Evolutionary conservation across 1,140 invertebrate species (phyloP).

Genomic region (Thaumetopoea pityocampa): DNA sequence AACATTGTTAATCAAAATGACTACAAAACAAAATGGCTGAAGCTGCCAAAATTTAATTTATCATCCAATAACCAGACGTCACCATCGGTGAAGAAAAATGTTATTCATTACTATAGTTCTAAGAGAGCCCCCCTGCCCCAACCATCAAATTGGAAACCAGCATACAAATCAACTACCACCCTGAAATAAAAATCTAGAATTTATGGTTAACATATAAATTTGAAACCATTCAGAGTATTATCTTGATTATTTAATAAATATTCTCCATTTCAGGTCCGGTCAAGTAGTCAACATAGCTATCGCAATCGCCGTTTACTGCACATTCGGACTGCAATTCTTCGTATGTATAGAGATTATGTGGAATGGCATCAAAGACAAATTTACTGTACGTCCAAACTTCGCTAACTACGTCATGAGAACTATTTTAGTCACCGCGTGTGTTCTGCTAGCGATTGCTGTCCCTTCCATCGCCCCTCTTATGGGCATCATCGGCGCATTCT

Average conservation of each 20-base stretch:
- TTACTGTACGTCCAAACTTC: slow-evolving; percentile 80
- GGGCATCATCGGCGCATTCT: slow-evolving; percentile 94
- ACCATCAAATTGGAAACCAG: too few species aligned
- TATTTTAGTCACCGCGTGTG: slow-evolving; percentile 79
- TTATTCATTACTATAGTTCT: too few species aligned
- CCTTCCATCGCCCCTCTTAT: slow-evolving; percentile 94
- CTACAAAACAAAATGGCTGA: too few species aligned
- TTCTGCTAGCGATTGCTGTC: slow-evolving; percentile 89
- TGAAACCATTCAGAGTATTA: too few species aligned
- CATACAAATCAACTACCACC: too few species aligned
- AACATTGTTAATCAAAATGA: too few species aligned
- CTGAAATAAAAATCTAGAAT: too few species aligned
- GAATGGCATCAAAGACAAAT: slow-evolving; percentile 84
- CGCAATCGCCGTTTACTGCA: slow-evolving; percentile 92
- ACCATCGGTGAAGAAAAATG: too few species aligned
- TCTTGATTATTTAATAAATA: slow-evolving; percentile 1
- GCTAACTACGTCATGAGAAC: slow-evolving; percentile 88
- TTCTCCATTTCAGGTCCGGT: slow-evolving; percentile 80
- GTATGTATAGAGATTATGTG: slow-evolving; percentile 92
- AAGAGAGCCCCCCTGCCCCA: too few species aligned
- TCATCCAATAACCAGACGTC: too few species aligned
- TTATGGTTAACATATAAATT: too few species aligned
- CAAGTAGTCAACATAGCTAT: slow-evolving; percentile 92
- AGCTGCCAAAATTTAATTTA: too few species aligned
- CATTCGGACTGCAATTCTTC: slow-evolving; percentile 97